A percentile compares a stretch with the other conserved stretches of the same genome.
Conservation (phyloP, 2,888 invertebrate genomes). For the Volucella inanis region DNA sequence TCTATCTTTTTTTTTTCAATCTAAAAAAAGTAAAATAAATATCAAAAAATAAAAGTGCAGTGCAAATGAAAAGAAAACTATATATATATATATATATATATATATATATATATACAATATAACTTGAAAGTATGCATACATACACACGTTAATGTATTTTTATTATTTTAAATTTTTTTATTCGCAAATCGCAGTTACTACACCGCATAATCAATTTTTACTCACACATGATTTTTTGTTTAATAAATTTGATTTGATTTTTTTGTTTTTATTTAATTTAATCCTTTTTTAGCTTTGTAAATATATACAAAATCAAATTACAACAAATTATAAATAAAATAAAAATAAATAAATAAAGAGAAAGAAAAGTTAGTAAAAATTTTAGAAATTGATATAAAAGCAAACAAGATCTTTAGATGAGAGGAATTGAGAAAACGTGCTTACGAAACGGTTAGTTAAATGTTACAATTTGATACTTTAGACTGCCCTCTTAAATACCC, state of each 20-base stretch:
- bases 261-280: constrained; percentile 10
- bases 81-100: not conserved
- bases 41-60: constrained; percentile 19
- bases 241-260: constrained; percentile 4
- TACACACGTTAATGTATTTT: constrained; percentile 1
- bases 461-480: constrained; percentile 37
- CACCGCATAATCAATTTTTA: constrained; percentile 14
- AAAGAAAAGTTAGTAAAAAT: constrained; percentile 19
- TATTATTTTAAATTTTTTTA: constrained; percentile 9
- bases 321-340: not conserved
- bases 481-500: constrained; percentile 20
- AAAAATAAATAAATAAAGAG: not conserved
- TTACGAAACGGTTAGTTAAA: constrained; percentile 36
- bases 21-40: constrained; percentile 15
- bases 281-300: constrained; percentile 28
- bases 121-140: not conserved
- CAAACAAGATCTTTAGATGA: not conserved
- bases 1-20: constrained; percentile 25
- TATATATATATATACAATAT: constrained; percentile 2
- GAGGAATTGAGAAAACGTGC: constrained; percentile 3
- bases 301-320: constrained; percentile 28
- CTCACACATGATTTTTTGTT: constrained; percentile 12
- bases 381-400: constrained; percentile 27
- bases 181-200: constrained; percentile 2
- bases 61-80: constrained; percentile 5